Conservation (phyloP, 2,888 invertebrate species). For the Zaprionus obscuricornis region DNA sequence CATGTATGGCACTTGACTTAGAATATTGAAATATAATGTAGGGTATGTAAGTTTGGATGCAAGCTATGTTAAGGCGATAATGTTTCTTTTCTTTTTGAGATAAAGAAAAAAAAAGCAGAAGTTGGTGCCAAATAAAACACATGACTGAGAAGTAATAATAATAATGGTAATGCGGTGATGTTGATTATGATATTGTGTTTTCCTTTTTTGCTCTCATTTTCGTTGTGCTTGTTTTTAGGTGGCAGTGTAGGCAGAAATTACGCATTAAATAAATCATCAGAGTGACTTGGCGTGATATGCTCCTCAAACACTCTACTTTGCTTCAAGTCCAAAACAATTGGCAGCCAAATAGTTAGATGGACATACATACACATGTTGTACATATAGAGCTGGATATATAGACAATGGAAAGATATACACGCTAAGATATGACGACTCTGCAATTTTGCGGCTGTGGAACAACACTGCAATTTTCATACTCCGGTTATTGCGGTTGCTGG, state of each 20-base stretch:
- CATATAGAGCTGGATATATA: too few relatives aligned
- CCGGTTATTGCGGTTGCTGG: too few relatives aligned
- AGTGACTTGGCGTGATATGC: conserved; percentile 46
- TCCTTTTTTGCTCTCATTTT: conserved; percentile 10
- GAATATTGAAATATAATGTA: too few relatives aligned
- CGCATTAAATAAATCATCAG: conserved; percentile 76
- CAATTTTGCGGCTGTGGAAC: too few relatives aligned
- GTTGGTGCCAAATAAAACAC: conserved; percentile 51
- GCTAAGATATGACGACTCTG: too few relatives aligned
- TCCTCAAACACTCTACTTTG: conserved; percentile 65
- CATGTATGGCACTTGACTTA: too few relatives aligned
- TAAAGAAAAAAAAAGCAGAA: conserved; percentile 16
- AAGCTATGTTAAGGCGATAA: too few relatives aligned
- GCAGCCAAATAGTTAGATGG: too few relatives aligned
- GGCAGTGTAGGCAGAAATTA: conserved; percentile 74
- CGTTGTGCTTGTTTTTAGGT: conserved; percentile 16
- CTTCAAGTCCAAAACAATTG: conserved; percentile 48
- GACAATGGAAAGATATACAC: too few relatives aligned
- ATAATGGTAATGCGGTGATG: conserved; percentile 38
- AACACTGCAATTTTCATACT: too few relatives aligned
- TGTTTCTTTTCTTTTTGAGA: conserved; percentile 5
- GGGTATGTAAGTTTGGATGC: too few relatives aligned
- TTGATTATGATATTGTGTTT: conserved; percentile 61
- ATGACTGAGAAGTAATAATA: conserved; percentile 44
- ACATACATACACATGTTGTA: too few relatives aligned